phyloP scores from a whole-genome alignment of 2,888 invertebrate genomes.

The Drosophila tripunctata region DNA sequence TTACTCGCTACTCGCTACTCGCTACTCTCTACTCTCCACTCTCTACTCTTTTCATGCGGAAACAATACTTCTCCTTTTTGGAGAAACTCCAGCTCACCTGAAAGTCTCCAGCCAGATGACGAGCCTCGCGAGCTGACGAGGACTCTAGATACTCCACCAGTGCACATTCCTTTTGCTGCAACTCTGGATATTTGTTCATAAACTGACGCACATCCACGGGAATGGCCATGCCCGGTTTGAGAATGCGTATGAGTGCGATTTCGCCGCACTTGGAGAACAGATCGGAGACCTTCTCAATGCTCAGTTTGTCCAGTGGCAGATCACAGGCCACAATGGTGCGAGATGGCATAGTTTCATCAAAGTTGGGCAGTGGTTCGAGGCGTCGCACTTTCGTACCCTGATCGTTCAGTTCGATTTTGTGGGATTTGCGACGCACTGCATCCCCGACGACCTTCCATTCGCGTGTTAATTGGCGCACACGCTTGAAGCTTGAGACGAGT shows the following conservation, averaged over 20 bases:
- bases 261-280: constrained; percentile 95
- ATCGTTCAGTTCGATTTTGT: constrained; percentile 94
- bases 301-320: constrained; percentile 92
- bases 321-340: constrained; percentile 95
- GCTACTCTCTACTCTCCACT: too few species aligned
- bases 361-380: constrained; percentile 92
- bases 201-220: constrained; percentile 96
- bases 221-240: constrained; percentile 94
- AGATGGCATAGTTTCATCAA: constrained; percentile 96
- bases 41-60: too few species aligned
- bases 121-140: constrained; percentile 92
- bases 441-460: constrained; percentile 97
- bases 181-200: constrained; percentile 94
- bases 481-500: constrained; percentile 96
- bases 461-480: constrained; percentile 96
- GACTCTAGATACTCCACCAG: constrained; percentile 95
- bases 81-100: too few species aligned
- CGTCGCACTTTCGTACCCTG: constrained; percentile 95
- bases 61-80: too few species aligned
- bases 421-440: constrained; percentile 90
- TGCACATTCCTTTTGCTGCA: constrained; percentile 94
- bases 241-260: constrained; percentile 93
- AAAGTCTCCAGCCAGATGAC: constrained; percentile 87
- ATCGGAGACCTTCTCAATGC: constrained; percentile 96
- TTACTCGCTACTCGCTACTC: too few species aligned